These are phyloP conservation scores for Synergus laeviventris DNA, from an alignment of 2,888 invertebrate species.

Conservation along the genomic window DNA sequence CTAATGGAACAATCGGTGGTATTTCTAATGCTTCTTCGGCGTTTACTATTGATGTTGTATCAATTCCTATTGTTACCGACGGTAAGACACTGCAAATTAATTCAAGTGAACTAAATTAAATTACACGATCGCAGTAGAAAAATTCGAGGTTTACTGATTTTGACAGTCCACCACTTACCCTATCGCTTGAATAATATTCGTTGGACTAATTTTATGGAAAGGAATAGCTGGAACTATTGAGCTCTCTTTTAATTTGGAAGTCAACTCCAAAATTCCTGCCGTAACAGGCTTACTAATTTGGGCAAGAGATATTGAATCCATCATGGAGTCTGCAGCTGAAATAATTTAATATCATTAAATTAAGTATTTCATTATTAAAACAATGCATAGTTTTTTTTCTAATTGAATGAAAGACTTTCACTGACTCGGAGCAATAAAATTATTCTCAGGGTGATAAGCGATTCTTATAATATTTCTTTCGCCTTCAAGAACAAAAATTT, in stretches of 20 bases:
- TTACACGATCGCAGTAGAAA: not conserved
- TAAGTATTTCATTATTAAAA: not conserved
- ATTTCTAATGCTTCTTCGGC: conserved; percentile 88
- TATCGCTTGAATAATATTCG: conserved; percentile 69
- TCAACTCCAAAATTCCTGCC: conserved; percentile 70
- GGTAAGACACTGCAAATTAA: conserved; percentile 60
- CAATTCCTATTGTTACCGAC: conserved; percentile 71
- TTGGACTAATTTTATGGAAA: conserved; percentile 70
- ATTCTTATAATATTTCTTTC: conserved; percentile 87
- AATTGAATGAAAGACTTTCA: conserved; percentile 23
- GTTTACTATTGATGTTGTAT: conserved; percentile 77
- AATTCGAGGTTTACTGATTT: not conserved
- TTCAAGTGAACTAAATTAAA: not conserved
- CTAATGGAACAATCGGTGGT: conserved; percentile 77
- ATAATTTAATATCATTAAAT: conserved; percentile 28
- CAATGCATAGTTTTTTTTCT: not conserved
- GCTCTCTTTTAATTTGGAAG: conserved; percentile 73
- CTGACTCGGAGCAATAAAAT: conserved; percentile 60
- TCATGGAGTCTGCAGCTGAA: conserved; percentile 50
- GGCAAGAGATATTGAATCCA: conserved; percentile 63
- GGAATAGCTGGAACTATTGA: conserved; percentile 72
- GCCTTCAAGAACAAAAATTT: conserved; percentile 90
- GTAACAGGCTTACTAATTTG: conserved; percentile 71
- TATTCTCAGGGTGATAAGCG: conserved; percentile 84
- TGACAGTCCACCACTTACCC: conserved; percentile 57